Conservation (phyloP, 2,113 vertebrate species). For the Bucco capensis region DNA sequence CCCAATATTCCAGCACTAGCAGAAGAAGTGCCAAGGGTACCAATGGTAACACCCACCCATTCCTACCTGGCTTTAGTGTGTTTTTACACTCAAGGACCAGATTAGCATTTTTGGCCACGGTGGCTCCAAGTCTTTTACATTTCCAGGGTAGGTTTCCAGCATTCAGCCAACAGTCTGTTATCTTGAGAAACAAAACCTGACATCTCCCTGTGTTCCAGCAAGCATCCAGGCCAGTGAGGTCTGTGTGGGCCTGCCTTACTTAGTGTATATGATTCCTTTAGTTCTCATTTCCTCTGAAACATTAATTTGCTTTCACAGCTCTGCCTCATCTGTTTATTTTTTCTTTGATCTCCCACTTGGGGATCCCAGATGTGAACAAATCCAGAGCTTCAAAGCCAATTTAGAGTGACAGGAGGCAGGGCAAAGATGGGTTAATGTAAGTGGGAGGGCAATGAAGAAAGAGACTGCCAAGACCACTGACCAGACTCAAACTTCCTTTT, state of each 20-base stretch:
- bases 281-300: neutral
- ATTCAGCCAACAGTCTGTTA: neutral
- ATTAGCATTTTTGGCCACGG: neutral
- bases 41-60: neutral
- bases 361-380: neutral
- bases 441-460: neutral
- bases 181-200: neutral
- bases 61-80: neutral
- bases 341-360: neutral
- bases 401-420: neutral
- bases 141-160: neutral
- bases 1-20: neutral
- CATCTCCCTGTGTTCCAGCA: neutral
- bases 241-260: neutral
- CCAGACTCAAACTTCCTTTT: neutral
- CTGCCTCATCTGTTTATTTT: neutral
- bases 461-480: neutral
- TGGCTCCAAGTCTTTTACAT: neutral
- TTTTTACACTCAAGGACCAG: neutral
- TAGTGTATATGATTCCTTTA: neutral
- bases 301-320: neutral
- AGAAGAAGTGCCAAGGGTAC: neutral
- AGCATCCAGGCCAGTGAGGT: neutral
- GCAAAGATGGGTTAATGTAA: neutral
- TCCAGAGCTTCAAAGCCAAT: neutral